Percentiles rank a stretch among this genome's conserved stretches.
phyloP scores from a whole-genome alignment of 37 sponge, comb jelly and placozoan species.

The Sycon ciliatum region DNA sequence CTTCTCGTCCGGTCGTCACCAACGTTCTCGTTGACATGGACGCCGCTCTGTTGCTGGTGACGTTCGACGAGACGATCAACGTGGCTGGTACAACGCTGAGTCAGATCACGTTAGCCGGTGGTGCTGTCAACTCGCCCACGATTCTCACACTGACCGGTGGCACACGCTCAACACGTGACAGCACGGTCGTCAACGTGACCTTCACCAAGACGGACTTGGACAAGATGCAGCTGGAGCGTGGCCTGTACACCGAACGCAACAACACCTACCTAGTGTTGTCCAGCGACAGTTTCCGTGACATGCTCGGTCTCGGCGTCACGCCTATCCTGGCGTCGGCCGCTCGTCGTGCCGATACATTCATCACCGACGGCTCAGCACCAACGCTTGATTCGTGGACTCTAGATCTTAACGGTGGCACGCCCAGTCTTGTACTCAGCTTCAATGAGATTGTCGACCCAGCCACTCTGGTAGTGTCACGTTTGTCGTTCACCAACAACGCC shows the following conservation, averaged over 20 bases:
- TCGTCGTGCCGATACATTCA: conserved; percentile 34
- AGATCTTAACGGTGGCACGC: conserved; percentile 57
- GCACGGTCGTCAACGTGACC: conserved; percentile 26
- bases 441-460: conserved; percentile 54
- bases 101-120: too few relatives aligned
- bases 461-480: too few relatives aligned
- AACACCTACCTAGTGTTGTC: conserved; percentile 47
- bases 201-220: conserved; percentile 48
- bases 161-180: conserved; percentile 11
- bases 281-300: conserved; percentile 29
- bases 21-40: conserved; percentile 40
- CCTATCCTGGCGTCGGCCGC: too few relatives aligned
- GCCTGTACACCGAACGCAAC: conserved; percentile 39
- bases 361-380: conserved; percentile 47
- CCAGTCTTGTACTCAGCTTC: conserved; percentile 43
- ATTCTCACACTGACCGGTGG: conserved; percentile 23
- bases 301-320: too few relatives aligned
- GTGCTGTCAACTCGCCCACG: too few relatives aligned
- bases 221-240: conserved; percentile 27
- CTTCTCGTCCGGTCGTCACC: conserved; percentile 29
- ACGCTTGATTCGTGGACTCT: conserved; percentile 39
- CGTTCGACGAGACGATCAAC: conserved; percentile 74
- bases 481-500: too few relatives aligned
- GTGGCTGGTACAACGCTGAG: too few relatives aligned
- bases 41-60: conserved; percentile 20